Evolutionary conservation across 2,888 invertebrate genomes (phyloP), one percentile per base, ranked within the genome.

Genomic region (Papilio demoleus): DNA sequence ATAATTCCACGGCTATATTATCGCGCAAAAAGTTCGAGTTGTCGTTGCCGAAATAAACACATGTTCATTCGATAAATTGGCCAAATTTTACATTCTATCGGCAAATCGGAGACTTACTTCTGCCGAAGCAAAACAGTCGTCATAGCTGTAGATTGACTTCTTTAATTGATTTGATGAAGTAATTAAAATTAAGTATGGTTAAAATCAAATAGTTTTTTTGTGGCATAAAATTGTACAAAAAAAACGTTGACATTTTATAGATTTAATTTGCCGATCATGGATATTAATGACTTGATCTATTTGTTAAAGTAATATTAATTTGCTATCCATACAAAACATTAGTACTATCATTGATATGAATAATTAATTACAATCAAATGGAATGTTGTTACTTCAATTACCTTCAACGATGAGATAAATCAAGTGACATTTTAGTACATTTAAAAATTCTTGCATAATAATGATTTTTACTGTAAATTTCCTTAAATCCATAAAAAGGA

Each of bases 401-500:
- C 34, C 14, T 19, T 22, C 17, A 14, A 61, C 17, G 47, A 45
- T 42, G 19, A 19, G 31, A n/a, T 42, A 24, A 62, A 31, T 47
- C 12, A 2, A 34, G n/a, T 47, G 45, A 34, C 45, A 62, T 34
- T 27, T 64, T 50, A 40, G 27, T 50, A 40, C 38, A 27, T 53
- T 40, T 14, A 27, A 56, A 56, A 24, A 47, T 34, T 34, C 45
- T 45, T 62, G 53, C 24, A 64, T 59, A 45, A 45, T 45, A 19
- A n/a, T 45, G 45, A 59, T 45, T 58, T n/a, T 22, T 24, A 17
- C n/a, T 45, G 12, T 59, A 19, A 45, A 42, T 59, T 65, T 65
- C 42, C 65, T 58, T 58, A 45, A 42, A 45, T 34, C 42, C 8
- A 27, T 22, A 22, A 31, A 19, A 17, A 65, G 9, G 22, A 36